Evolutionary conservation across 1,140 invertebrate genomes (phyloP), one percentile per base, ranked within the genome.

Genomic region (Aphis craccivora): DNA sequence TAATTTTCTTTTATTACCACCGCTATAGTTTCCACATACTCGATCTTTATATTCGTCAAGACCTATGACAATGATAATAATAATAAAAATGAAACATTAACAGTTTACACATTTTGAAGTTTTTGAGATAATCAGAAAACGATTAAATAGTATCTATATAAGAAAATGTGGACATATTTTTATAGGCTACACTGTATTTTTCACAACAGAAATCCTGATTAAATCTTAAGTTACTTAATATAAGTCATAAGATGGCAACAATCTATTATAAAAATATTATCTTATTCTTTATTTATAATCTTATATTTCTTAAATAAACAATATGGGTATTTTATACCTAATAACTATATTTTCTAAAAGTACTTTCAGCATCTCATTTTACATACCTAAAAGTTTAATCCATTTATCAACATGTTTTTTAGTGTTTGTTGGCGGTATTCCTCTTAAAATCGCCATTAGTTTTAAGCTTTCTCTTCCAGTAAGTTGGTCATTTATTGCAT

Each of bases 1-100:
- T 45, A 99, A 95, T 95, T 99, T 99, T 83, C 99, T 96, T 95
- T 99, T 99, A 94, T 99, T 99, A 1, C 99, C 99, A 23, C 98
- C 98, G 95, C 98, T 99, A 76, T 95, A 95, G 25, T 40, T 92
- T 25, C 94, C 94, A 91, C 94, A 94, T 22, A 60, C 35, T 87
- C 89, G 89, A 93, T 94, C 55, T 55, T 92, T 88, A 87, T 94
- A 94, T 40, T 94, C 94, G 48, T 94, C 89, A 83, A 94, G 40
- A 35, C 94, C 94, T 94, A 81, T 51, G 89, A 83, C 40, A 90
- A 94, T 37, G 0, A 87, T 87, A 48, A 87, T 48, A 86, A 86
- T n/a, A 76, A 40, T 93, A 18, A 51, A 90, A 90, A 37, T 60
- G 30, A 40, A 76, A 60, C 40, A 81, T 37, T 35, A 35, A 22